phyloP scores from a whole-genome alignment of 1,140 invertebrate species.

The Pogonus chalceus region DNA sequence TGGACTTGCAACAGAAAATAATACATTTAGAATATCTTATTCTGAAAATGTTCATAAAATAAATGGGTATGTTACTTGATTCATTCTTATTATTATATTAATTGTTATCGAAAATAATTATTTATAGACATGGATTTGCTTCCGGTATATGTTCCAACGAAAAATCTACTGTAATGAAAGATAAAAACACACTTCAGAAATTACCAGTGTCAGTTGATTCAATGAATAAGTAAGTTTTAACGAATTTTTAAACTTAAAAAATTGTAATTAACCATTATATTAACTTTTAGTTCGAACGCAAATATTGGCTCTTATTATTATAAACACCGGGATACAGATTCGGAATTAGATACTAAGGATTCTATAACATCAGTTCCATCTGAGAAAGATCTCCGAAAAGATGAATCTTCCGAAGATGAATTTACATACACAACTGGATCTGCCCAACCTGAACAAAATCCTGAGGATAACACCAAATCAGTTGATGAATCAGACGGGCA shows the following conservation, averaged over 20 bases:
- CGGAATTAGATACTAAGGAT: conserved; percentile 42
- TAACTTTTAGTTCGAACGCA: conserved; percentile 23
- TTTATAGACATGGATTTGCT: not conserved
- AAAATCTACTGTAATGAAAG: not conserved
- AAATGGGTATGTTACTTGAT: not conserved
- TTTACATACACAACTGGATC: conserved; percentile 51
- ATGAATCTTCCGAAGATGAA: conserved; percentile 60
- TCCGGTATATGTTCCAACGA: not conserved
- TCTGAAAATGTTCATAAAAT: not conserved
- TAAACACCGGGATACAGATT: conserved; percentile 73
- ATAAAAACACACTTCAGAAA: not conserved
- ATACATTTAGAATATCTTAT: not conserved
- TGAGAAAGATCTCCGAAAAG: conserved; percentile 35
- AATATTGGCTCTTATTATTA: conserved; percentile 76
- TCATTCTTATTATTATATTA: no score
- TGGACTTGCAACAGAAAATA: not conserved
- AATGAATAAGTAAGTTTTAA: not conserved
- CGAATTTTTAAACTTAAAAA: not conserved
- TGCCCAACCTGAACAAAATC: conserved; percentile 30
- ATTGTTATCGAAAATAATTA: no score
- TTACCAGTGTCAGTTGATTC: not conserved
- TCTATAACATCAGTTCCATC: conserved; percentile 25
- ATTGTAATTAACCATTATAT: not conserved
- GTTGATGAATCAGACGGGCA: conserved; percentile 30
- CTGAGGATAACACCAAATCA: conserved; percentile 20